Base-by-base conservation (phyloP, 1,140 invertebrate species). In the Solen grandis region DNA sequence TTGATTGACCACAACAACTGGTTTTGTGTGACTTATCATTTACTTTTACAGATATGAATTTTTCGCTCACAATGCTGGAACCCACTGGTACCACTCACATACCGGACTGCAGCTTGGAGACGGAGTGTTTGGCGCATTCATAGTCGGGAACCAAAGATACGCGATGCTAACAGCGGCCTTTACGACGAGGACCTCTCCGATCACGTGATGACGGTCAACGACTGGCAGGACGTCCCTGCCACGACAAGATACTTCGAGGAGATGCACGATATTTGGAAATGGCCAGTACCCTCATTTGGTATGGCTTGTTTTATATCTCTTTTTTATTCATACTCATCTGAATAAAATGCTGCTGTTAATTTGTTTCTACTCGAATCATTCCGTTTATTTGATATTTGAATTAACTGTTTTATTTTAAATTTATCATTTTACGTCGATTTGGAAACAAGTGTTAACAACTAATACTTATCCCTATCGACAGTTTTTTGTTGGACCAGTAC, bases 21-120 rank as follows among this genome's bases (percentile, higher is more conserved):
- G 13, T 19, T 29, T 19, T 29, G 0, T 22, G 5, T 13, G 5
- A n/a, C n/a, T n/a, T n/a, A n/a, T n/a, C n/a, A n/a, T n/a, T n/a
- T n/a, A n/a, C 36, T 38, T 16, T 59, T 74, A n/a, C 41, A 84
- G 76, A 52, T 84, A 84, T 57, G 77, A 84, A 19, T 84, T 84
- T n/a, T 65, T 27, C 22, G 81, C 69, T 16, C 25, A 73, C n/a
- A 82, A 75, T 4, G 62, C 81, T 3, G 84, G 84, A 1, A 85
- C 84, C 0, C 81, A 82, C 35, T 85, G 84, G 84, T 85, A 81
- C 68, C 84, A 85, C 38, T 82, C 81, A 10, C 84, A 85, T 36
- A 74, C 66, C 1, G 81, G 81, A n/a, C 14, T 79, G 2, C 84
- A 85, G 68, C 14, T 79, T 10, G 81, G 68, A 10, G 78, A 81